Conservation (phyloP, 1,140 invertebrate genomes). For the Bombus pyrosoma region DNA sequence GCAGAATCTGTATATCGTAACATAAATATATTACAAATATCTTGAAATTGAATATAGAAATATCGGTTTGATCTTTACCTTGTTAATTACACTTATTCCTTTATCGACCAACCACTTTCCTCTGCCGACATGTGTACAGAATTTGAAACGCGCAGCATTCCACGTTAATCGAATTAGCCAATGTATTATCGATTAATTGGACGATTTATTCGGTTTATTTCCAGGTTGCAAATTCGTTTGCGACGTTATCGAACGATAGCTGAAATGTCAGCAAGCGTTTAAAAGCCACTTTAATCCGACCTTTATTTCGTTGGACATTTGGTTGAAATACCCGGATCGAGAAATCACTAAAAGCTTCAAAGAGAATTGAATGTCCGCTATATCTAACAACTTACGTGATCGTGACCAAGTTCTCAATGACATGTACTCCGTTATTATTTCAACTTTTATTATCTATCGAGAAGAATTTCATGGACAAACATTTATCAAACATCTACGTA, state of each 20-base stretch:
- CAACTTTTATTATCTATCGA: not conserved
- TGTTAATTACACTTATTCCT: no score
- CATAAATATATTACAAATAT: no score
- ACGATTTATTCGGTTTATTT: not conserved
- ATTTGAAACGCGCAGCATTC: not conserved
- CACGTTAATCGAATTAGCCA: no score
- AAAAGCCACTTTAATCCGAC: slow-evolving; percentile 34
- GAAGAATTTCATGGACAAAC: no score
- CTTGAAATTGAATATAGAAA: no score
- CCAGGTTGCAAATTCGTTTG: not conserved
- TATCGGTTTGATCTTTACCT: no score
- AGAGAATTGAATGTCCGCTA: slow-evolving; percentile 16
- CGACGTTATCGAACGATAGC: slow-evolving; percentile 4
- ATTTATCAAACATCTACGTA: no score
- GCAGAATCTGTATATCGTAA: no score
- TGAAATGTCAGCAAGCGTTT: slow-evolving; percentile 17
- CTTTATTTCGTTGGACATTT: slow-evolving; percentile 26
- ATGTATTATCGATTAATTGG: not conserved
- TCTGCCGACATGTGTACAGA: no score
- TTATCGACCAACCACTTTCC: no score
- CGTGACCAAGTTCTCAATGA: slow-evolving; percentile 11
- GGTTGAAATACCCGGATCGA: not conserved
- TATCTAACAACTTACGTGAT: not conserved
- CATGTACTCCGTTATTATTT: slow-evolving; percentile 6
- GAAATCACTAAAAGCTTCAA: slow-evolving; percentile 27